Evolutionary conservation across 2,797 vertebrate species (phyloP).

Genomic region (Trematomus bernacchii): DNA sequence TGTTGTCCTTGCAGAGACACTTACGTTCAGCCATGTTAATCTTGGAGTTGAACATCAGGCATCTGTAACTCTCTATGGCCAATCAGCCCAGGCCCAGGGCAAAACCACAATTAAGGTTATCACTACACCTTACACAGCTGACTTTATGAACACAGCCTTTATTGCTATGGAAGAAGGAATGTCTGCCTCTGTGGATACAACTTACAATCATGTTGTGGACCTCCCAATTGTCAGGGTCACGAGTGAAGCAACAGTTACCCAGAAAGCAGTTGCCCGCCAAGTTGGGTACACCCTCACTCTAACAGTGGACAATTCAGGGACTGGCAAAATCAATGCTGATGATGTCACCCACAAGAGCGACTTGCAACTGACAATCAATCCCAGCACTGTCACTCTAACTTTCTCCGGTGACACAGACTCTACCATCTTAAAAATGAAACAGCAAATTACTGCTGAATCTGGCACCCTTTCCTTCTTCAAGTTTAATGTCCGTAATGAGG

Average conservation of each 20-base stretch:
- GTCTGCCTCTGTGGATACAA: constrained; percentile 84
- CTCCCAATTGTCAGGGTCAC: constrained; percentile 82
- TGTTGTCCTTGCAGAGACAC: constrained; percentile 85
- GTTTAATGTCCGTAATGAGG: constrained; percentile 86
- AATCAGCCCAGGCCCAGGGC: constrained; percentile 84
- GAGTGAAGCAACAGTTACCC: constrained; percentile 81
- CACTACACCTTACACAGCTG: constrained; percentile 83
- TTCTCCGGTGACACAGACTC: constrained; percentile 85
- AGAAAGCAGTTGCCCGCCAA: constrained; percentile 81
- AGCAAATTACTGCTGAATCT: constrained; percentile 84
- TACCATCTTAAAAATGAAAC: constrained; percentile 86
- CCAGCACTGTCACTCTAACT: constrained; percentile 74
- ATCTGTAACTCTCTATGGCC: constrained; percentile 84
- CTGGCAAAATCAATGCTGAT: constrained; percentile 84
- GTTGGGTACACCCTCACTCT: constrained; percentile 78
- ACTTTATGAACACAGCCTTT: constrained; percentile 83
- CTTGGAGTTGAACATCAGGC: constrained; percentile 87
- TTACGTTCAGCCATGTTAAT: constrained; percentile 84
- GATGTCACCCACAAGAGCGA: constrained; percentile 84
- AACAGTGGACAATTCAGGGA: constrained; percentile 82
- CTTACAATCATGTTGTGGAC: constrained; percentile 86
- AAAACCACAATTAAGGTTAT: constrained; percentile 85
- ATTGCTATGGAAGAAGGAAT: constrained; percentile 86
- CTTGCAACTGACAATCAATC: constrained; percentile 77
- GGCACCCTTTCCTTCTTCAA: constrained; percentile 73